Conservation (phyloP, 2,888 invertebrate genomes). For the Lithophane leautieri region DNA sequence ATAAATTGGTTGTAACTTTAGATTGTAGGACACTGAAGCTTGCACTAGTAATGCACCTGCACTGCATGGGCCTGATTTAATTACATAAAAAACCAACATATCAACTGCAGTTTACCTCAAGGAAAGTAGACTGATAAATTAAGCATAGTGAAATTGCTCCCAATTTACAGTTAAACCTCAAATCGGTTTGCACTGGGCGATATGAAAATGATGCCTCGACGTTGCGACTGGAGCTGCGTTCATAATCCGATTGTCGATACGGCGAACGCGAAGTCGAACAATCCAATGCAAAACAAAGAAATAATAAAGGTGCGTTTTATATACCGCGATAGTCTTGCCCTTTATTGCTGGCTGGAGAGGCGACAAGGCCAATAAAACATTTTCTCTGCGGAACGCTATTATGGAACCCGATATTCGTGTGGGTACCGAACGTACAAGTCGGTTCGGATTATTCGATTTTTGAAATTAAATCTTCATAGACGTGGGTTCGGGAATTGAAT, state of each 20-base stretch:
- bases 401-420: conserved; percentile 79
- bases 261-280: conserved; percentile 63
- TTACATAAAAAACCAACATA: neutral
- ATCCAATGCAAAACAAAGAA: conserved; percentile 73
- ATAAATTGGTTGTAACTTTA: conserved; percentile 41
- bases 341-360: conserved; percentile 74
- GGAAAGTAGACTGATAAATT: neutral
- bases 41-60: neutral
- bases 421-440: conserved; percentile 71
- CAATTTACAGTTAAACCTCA: conserved; percentile 46
- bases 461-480: conserved; percentile 77
- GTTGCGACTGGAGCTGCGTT: conserved; percentile 59
- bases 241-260: conserved; percentile 69
- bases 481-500: conserved; percentile 67
- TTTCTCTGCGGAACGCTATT: conserved; percentile 74
- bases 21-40: conserved; percentile 16
- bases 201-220: conserved; percentile 55
- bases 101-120: neutral
- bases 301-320: conserved; percentile 74
- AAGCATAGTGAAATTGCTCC: conserved; percentile 1
- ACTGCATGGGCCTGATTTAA: neutral
- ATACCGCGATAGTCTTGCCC: conserved; percentile 73
- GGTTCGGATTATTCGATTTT: conserved; percentile 74
- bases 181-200: conserved; percentile 45
- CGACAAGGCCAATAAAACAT: conserved; percentile 78